Evolutionary conservation across 2,113 vertebrate genomes (phyloP), one percentile per base, ranked within the genome.

Genomic region (Neoarius graeffei): DNA sequence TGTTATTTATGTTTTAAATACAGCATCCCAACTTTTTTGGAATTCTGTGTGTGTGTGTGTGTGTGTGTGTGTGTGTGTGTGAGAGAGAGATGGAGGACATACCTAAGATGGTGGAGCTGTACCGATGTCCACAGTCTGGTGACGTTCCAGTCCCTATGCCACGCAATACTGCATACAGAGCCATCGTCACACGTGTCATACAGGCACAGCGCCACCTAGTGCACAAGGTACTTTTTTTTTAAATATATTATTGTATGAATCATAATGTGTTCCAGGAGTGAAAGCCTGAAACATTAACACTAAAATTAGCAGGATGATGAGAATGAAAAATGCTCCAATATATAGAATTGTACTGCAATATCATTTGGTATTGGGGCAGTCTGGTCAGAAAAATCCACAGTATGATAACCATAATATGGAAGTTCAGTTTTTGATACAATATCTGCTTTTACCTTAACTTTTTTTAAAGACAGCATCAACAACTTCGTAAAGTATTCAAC

Each of bases 191-290:
- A 57, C 92, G 87, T 0, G 93, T 92, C 20, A 64, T 94, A 85
- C 90, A 69, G 73, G 90, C 93, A 57, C 95, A 97, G 93, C 91
- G 57, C 87, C 94, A 87, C 56, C 92, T 92, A 30, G 0, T 35
- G 0, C 84, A 87, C 48, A 92, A 91, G 85, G 92, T 92, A 54
- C 56, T 86, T 60, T 9, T 35, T 0, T 15, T 42, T 2, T 3
- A 42, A 42, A 42, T 3, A 42, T 42, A 42, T 42, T 42, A 42
- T 42, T 42, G 35, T 27, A 56, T 79, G 13, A 27, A n/a, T 27
- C 5, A 27, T 23, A 7, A 7, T 17, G 14, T 57, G 50, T 56
- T 56, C 10, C 20, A 50, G 19, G 20, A 13, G 9, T 23, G 74
- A 14, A 50, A 20, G 3, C 48, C 11, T 7, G 0, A 77, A 6